A percentile compares a stretch with the other conserved stretches of the same genome.
Evolutionary conservation across 2,888 invertebrate genomes (phyloP).

Genomic region (Caradrina clavipalpis): DNA sequence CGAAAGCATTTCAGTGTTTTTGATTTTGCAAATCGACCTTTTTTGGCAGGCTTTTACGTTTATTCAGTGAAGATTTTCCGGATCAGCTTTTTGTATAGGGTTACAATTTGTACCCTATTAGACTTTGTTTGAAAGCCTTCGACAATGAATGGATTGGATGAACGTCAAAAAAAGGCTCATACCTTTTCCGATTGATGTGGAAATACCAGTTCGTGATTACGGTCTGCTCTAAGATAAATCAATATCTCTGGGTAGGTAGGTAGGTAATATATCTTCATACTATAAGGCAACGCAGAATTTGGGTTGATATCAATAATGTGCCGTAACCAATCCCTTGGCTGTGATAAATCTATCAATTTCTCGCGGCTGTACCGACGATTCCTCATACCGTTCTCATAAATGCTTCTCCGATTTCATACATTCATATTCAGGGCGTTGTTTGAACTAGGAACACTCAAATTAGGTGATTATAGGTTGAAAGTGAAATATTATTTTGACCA

Average conservation of each 20-base stretch:
- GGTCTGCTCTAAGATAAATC: constrained; percentile 21
- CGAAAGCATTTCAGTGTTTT: constrained; percentile 6
- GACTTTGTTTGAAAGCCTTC: constrained; percentile 18
- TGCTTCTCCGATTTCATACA: constrained; percentile 51
- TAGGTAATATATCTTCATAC: constrained; percentile 48
- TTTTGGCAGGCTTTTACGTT: constrained; percentile 12
- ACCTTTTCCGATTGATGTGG: constrained; percentile 22
- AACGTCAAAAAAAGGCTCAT: constrained; percentile 14
- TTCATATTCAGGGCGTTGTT: constrained; percentile 47
- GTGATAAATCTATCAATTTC: constrained; percentile 64
- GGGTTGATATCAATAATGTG: constrained; percentile 56
- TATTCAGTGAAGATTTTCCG: constrained; percentile 13
- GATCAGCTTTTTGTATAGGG: constrained; percentile 29
- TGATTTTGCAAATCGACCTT: constrained; percentile 29
- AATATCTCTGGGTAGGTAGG: constrained; percentile 19
- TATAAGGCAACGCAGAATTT: constrained; percentile 37
- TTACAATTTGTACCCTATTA: constrained; percentile 39
- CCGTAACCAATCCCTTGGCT: constrained; percentile 53
- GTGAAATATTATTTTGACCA: constrained; percentile 11
- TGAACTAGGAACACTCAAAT: constrained; percentile 32
- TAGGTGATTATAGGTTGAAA: constrained; percentile 20
- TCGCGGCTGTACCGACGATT: constrained; percentile 47
- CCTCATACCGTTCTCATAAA: constrained; percentile 39
- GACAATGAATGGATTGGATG: constrained; percentile 11
- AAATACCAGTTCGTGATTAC: constrained; percentile 39